phyloP scores from a whole-genome alignment of 2,113 vertebrate species.

The Struthidea cinerea region DNA sequence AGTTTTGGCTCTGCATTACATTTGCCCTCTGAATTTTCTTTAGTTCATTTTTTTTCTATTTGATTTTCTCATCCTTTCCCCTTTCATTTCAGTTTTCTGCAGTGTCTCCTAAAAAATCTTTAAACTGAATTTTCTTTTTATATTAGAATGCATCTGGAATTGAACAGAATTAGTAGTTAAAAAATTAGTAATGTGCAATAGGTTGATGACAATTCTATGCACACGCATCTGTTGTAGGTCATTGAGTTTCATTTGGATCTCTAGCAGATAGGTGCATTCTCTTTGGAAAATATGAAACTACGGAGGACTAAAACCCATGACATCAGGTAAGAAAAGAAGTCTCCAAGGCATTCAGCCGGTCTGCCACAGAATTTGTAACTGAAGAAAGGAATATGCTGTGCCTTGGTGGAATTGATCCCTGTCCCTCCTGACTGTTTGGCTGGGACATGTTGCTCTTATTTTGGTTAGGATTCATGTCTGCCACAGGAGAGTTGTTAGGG shows the following conservation, averaged over 20 bases:
- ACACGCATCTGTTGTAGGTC: not conserved
- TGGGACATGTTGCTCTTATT: not conserved
- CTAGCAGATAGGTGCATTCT: not conserved
- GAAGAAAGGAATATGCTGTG: not conserved
- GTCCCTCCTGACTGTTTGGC: not conserved
- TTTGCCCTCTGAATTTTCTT: not conserved
- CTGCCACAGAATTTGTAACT: not conserved
- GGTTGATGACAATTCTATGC: not conserved
- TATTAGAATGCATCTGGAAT: not conserved
- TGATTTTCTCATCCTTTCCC: not conserved
- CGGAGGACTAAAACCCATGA: not conserved
- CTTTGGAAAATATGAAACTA: not conserved
- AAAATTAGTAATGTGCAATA: not conserved
- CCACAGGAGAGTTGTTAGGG: not conserved
- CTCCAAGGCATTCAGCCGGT: not conserved
- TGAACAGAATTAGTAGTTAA: not conserved
- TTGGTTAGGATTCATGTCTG: fast-evolving
- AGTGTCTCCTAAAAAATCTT: not conserved
- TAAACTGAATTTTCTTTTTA: not conserved
- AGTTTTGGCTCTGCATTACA: not conserved
- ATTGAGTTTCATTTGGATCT: not conserved
- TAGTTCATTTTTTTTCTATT: not conserved
- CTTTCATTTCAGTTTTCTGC: not conserved
- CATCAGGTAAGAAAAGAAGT: not conserved
- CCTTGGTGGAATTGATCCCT: not conserved